Evolutionary conservation across 2,888 invertebrate genomes (phyloP).

Genomic region (Aethes cnicana): DNA sequence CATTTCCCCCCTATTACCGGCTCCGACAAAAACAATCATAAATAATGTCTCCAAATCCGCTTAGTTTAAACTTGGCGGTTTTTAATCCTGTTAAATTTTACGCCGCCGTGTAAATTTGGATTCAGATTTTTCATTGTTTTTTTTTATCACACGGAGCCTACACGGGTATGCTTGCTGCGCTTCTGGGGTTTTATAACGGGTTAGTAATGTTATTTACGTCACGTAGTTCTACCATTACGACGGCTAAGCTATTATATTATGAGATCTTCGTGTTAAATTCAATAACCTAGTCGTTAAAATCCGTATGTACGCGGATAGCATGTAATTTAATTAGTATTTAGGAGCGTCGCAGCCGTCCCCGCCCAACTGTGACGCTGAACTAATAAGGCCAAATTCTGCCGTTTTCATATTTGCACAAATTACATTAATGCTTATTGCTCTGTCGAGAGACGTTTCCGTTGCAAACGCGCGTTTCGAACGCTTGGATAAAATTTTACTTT

Average conservation of each 20-base stretch:
- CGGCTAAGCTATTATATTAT: too few relatives aligned
- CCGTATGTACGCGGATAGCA: constrained; percentile 6
- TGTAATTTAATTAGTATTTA: constrained; percentile 52
- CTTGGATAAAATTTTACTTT: too few relatives aligned
- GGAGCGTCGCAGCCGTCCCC: constrained; percentile 43
- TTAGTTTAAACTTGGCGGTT: constrained; percentile 52
- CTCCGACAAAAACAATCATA: constrained; percentile 48
- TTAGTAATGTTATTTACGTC: too few relatives aligned
- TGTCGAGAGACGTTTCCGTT: constrained; percentile 46
- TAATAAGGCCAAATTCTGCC: constrained; percentile 68
- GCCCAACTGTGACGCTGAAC: constrained; percentile 55
- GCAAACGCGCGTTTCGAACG: constrained; percentile 47
- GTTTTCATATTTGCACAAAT: constrained; percentile 75
- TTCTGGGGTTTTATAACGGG: too few relatives aligned
- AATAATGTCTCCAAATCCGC: constrained; percentile 55
- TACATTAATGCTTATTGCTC: constrained; percentile 70
- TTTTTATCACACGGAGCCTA: too few relatives aligned
- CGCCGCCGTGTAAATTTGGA: constrained; percentile 43
- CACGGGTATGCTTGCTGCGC: too few relatives aligned
- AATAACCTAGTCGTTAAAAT: constrained; percentile 13
- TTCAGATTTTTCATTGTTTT: constrained; percentile 34
- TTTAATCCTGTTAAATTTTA: constrained; percentile 58
- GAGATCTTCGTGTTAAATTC: constrained; percentile 3
- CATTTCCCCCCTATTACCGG: constrained; percentile 33
- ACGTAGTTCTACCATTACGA: too few relatives aligned